Evolutionary conservation across 2,888 invertebrate species (phyloP).

Genomic region (Nomada lathburiana): DNA sequence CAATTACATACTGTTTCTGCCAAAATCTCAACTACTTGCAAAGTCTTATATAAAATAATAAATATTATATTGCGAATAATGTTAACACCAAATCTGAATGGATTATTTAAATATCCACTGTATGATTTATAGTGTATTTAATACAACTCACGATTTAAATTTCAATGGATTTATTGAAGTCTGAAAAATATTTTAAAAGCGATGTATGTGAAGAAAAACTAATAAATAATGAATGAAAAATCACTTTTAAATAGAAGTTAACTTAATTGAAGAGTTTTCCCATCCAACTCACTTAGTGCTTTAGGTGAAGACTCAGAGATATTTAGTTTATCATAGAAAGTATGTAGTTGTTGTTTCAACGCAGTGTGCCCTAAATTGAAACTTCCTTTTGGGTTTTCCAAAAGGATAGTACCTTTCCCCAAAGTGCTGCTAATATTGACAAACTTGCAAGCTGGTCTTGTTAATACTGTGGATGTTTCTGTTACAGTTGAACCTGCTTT

Average conservation of each 20-base stretch:
- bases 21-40: constrained; percentile 32
- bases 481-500: constrained; percentile 78
- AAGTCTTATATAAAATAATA: constrained; percentile 39
- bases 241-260: constrained; percentile 39
- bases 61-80: constrained; percentile 37
- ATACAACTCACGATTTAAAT: constrained; percentile 11
- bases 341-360: constrained; percentile 58
- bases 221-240: constrained; percentile 51
- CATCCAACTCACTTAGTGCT: constrained; percentile 50
- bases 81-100: constrained; percentile 3
- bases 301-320: constrained; percentile 45
- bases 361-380: constrained; percentile 54
- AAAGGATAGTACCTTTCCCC: constrained; percentile 86
- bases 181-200: constrained; percentile 15
- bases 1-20: constrained; percentile 27
- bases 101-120: constrained; percentile 13
- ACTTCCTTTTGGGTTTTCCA: constrained; percentile 89
- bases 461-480: constrained; percentile 50
- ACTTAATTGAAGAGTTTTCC: constrained; percentile 58
- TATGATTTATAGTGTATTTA: constrained; percentile 11
- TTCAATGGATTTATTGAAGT: constrained; percentile 9
- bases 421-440: constrained; percentile 87
- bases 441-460: constrained; percentile 87
- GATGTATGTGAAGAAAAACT: constrained; percentile 19
- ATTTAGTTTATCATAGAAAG: constrained; percentile 42